phyloP scores from a whole-genome alignment of 2,888 invertebrate species.

The Gibbula magus region DNA sequence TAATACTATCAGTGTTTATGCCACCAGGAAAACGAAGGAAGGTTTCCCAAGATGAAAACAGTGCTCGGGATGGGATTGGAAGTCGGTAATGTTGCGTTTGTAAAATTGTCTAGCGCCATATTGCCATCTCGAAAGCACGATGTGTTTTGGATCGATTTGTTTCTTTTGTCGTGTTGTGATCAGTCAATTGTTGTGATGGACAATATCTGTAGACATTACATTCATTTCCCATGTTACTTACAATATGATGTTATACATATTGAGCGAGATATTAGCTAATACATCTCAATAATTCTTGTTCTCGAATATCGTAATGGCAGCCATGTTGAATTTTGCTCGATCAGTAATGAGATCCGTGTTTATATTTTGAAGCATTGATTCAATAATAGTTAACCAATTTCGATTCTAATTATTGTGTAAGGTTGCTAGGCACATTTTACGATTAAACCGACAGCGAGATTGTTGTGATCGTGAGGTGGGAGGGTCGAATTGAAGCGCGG shows the following conservation, averaged over 20 bases:
- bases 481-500: not conserved
- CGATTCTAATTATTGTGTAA: too few species aligned
- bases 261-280: too few species aligned
- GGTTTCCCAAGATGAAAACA: constrained; percentile 58
- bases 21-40: constrained; percentile 62
- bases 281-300: not conserved
- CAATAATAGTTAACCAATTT: too few species aligned
- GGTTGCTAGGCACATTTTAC: too few species aligned
- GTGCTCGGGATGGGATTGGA: constrained; percentile 47
- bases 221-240: not conserved
- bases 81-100: constrained; percentile 42
- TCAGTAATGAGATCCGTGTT: constrained; percentile 24
- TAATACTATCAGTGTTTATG: constrained; percentile 41
- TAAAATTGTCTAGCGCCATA: constrained; percentile 22
- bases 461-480: not conserved
- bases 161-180: constrained; percentile 1
- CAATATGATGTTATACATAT: too few species aligned
- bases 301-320: constrained; percentile 36
- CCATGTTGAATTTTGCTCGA: constrained; percentile 50
- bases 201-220: not conserved
- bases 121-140: constrained; percentile 6
- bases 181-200: not conserved
- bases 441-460: too few species aligned
- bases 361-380: not conserved
- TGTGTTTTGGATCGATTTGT: not conserved